Conservation (phyloP, 2,797 vertebrate species). For the Anguilla marmorata region DNA sequence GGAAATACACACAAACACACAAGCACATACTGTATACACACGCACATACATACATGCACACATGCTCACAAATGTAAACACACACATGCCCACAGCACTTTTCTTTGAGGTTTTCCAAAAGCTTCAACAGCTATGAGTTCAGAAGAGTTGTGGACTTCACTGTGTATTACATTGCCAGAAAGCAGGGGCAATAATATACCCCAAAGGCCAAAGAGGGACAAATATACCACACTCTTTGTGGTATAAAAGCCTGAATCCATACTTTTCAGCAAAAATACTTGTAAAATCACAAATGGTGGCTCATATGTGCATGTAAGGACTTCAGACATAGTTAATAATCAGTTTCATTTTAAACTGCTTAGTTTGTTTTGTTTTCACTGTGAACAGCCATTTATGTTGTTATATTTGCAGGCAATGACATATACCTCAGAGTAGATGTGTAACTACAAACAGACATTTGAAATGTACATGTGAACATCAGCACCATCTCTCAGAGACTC, state of each 20-base stretch:
- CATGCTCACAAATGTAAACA: neutral
- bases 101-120: neutral
- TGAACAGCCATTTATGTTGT: neutral
- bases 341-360: no score
- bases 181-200: neutral
- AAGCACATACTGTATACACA: constrained; percentile 11
- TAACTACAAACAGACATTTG: neutral
- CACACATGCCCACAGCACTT: constrained; percentile 20
- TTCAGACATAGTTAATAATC: neutral
- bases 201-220: neutral
- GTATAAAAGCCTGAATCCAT: neutral
- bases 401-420: neutral
- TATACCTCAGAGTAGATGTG: neutral
- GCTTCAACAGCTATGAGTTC: neutral
- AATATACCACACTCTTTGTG: neutral
- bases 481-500: neutral
- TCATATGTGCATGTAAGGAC: neutral
- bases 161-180: neutral
- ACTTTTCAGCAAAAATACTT: neutral
- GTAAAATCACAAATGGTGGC: neutral
- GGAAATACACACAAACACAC: constrained; percentile 14
- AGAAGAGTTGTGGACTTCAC: neutral
- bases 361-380: neutral
- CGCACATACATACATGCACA: constrained; percentile 3
- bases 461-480: neutral